A percentile compares a stretch with the other conserved stretches of the same genome.
Evolutionary conservation across 2,797 vertebrate genomes (phyloP).

Genomic region (Setipinna tenuifilis): DNA sequence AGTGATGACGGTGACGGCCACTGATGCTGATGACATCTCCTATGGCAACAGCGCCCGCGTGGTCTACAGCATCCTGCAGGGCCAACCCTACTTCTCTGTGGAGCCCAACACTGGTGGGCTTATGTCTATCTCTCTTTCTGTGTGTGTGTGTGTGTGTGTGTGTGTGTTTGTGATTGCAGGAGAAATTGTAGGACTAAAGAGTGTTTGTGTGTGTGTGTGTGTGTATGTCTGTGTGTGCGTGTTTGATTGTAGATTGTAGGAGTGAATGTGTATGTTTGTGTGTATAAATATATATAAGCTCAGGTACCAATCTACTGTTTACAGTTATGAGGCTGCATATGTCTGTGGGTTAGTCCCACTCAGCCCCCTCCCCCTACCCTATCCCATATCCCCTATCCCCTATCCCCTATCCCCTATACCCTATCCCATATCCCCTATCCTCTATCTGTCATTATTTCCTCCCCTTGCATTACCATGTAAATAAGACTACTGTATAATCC

Average conservation of each 20-base stretch:
- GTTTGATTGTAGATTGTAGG: not conserved
- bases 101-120: constrained; percentile 83
- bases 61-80: constrained; percentile 95
- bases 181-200: not conserved
- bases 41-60: constrained; percentile 95
- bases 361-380: not conserved
- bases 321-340: not conserved
- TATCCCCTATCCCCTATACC: too few relatives aligned
- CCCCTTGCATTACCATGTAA: not conserved
- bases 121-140: not conserved
- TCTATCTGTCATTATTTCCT: not conserved
- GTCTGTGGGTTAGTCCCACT: not conserved
- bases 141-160: constrained; percentile 17
- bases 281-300: too few relatives aligned
- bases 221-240: not conserved
- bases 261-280: not conserved
- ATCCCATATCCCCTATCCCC: not conserved
- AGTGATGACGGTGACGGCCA: constrained; percentile 92
- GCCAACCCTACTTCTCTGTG: constrained; percentile 96
- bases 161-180: not conserved
- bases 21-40: constrained; percentile 89
- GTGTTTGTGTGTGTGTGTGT: not conserved
- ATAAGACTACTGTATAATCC: constrained; percentile 8
- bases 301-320: too few relatives aligned
- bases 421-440: too few relatives aligned